Percentiles rank a stretch among this genome's conserved stretches.
These are phyloP conservation scores for Neotragus moschatus DNA, from an alignment of 2,113 vertebrate genomes.

Conservation along the genomic window DNA sequence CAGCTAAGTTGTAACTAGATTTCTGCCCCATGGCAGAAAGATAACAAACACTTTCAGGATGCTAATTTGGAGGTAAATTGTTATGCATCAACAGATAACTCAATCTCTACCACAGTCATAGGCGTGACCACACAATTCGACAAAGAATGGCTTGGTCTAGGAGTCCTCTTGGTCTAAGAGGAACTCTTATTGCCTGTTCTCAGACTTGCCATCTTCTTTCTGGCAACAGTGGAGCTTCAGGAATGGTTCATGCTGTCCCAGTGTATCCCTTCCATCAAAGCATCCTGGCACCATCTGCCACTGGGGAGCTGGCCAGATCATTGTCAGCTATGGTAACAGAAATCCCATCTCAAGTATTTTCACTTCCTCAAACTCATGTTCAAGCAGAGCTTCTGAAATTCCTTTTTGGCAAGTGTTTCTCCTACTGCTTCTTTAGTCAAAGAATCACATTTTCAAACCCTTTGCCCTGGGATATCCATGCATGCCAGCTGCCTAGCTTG, in stretches of 20 bases:
- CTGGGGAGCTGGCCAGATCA: conserved; percentile 25
- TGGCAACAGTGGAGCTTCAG: conserved; percentile 55
- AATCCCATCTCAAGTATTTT: conserved; percentile 42
- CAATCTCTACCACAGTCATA: not conserved
- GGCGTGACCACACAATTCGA: not conserved
- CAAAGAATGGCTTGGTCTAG: not conserved
- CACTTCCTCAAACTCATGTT: conserved; percentile 49
- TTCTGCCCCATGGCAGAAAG: not conserved
- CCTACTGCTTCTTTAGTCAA: conserved; percentile 22
- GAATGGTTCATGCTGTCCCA: conserved; percentile 70
- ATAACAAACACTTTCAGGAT: not conserved
- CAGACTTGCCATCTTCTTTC: not conserved
- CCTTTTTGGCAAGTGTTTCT: conserved; percentile 32
- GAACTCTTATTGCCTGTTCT: conserved; percentile 17
- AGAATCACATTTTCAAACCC: not conserved
- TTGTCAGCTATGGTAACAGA: conserved; percentile 73
- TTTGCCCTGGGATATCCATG: not conserved
- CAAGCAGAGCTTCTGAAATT: conserved; percentile 56
- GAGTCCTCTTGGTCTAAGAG: not conserved
- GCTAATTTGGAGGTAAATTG: not conserved
- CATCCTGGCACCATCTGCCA: conserved; percentile 70
- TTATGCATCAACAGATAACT: not conserved
- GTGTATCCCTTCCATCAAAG: conserved; percentile 69
- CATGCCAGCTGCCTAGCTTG: not conserved
- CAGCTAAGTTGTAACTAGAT: not conserved